Conservation (phyloP, 2,113 vertebrate genomes). For the Semicossyphus pulcher region DNA sequence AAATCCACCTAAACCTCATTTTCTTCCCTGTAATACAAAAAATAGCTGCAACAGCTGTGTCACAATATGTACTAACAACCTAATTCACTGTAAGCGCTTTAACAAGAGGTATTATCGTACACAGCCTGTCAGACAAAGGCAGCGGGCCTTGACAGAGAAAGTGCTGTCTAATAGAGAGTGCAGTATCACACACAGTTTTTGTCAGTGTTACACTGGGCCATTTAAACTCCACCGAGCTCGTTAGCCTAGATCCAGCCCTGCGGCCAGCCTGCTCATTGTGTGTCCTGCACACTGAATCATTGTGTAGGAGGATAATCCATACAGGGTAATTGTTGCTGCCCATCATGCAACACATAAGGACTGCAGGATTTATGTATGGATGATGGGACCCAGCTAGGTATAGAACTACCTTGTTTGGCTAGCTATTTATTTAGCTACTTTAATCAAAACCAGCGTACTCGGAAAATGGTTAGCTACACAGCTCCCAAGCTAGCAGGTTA, state of each 20-base stretch:
- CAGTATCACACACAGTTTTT: slow-evolving; percentile 52
- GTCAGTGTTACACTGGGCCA: slow-evolving; percentile 39
- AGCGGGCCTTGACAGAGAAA: slow-evolving; percentile 33
- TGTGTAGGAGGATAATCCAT: slow-evolving; percentile 68
- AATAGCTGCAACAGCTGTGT: slow-evolving; percentile 61
- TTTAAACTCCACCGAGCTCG: slow-evolving; percentile 66
- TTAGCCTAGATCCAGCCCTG: slow-evolving; percentile 69
- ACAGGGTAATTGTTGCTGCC: slow-evolving; percentile 35
- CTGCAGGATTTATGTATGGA: slow-evolving; percentile 4
- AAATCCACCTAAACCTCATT: slow-evolving; percentile 40
- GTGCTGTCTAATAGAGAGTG: slow-evolving; percentile 38
- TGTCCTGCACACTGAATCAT: slow-evolving; percentile 61
- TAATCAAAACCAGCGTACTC: too few relatives aligned
- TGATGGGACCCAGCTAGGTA: too few relatives aligned
- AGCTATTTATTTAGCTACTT: too few relatives aligned
- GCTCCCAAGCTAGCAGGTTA: too few relatives aligned
- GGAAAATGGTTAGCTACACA: too few relatives aligned
- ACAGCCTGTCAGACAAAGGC: slow-evolving; percentile 54
- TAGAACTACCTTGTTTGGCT: too few relatives aligned
- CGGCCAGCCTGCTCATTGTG: slow-evolving; percentile 60
- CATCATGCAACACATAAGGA: slow-evolving; percentile 27
- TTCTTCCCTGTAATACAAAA: slow-evolving; percentile 29
- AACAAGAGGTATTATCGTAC: slow-evolving; percentile 65
- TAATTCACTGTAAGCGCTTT: slow-evolving; percentile 68
- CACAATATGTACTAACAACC: slow-evolving; percentile 67